These are phyloP conservation scores for Cistogaster globosa DNA, from an alignment of 2,888 invertebrate genomes.

Conservation along the genomic window DNA sequence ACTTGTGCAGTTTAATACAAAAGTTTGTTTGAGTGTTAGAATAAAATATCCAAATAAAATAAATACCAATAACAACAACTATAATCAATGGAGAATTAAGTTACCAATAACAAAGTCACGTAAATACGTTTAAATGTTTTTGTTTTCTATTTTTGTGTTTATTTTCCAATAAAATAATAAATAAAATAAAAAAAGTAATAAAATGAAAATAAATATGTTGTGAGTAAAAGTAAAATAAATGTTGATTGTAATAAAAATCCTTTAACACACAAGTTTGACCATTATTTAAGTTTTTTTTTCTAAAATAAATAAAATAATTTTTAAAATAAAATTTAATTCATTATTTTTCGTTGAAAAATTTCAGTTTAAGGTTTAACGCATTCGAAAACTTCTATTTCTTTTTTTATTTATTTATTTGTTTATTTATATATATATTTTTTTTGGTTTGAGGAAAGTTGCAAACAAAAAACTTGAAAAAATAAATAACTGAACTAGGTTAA, in stretches of 20 bases:
- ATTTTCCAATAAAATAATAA: constrained; percentile 46
- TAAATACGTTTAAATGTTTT: constrained; percentile 44
- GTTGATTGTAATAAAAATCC: too few relatives aligned
- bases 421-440: too few relatives aligned
- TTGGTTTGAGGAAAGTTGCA: background rate
- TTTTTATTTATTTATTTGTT: too few relatives aligned
- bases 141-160: constrained; percentile 1
- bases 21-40: background rate
- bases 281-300: too few relatives aligned
- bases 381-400: background rate
- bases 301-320: too few relatives aligned
- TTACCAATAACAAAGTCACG: constrained; percentile 38
- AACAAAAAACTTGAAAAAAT: too few relatives aligned
- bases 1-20: constrained; percentile 12
- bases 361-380: too few relatives aligned
- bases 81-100: constrained; percentile 13
- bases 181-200: background rate
- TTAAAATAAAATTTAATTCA: too few relatives aligned
- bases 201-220: background rate
- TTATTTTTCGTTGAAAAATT: too few relatives aligned
- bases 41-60: background rate
- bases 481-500: background rate
- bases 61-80: constrained; percentile 29
- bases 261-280: too few relatives aligned
- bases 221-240: too few relatives aligned